A percentile compares a stretch with the other conserved stretches of the same genome.
phyloP scores from a whole-genome alignment of 2,888 invertebrate species.

The Coecobrya sp. region DNA sequence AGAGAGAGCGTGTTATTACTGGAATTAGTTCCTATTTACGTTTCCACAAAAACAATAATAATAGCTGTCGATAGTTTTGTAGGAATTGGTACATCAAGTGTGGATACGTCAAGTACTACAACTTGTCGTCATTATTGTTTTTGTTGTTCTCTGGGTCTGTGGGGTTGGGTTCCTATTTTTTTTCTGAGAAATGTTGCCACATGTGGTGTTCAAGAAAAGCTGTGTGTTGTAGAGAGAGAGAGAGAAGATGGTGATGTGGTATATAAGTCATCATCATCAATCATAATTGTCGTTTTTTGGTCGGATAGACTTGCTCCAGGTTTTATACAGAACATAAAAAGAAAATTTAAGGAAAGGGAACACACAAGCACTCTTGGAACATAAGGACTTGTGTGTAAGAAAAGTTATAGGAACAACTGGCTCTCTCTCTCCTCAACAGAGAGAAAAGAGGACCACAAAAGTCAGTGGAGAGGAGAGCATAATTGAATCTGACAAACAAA shows the following conservation, averaged over 20 bases:
- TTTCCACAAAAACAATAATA: no score
- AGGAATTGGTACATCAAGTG: no score
- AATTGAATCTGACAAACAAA: not conserved
- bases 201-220: not conserved
- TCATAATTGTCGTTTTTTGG: not conserved
- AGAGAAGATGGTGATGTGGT: no score
- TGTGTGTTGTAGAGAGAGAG: no score
- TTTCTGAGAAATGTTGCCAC: not conserved
- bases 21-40: no score
- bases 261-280: not conserved
- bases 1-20: no score
- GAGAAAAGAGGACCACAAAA: not conserved
- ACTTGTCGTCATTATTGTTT: not conserved
- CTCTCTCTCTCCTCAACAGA: no score
- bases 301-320: not conserved
- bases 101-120: not conserved
- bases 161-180: not conserved
- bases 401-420: no score
- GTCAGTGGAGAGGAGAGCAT: not conserved
- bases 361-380: no score
- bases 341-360: no score
- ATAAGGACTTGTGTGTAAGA: not conserved
- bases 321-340: not conserved
- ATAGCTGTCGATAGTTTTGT: no score
- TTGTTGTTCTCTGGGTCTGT: not conserved